phyloP scores from a whole-genome alignment of 2,113 vertebrate species.

The Mungos mungo region DNA sequence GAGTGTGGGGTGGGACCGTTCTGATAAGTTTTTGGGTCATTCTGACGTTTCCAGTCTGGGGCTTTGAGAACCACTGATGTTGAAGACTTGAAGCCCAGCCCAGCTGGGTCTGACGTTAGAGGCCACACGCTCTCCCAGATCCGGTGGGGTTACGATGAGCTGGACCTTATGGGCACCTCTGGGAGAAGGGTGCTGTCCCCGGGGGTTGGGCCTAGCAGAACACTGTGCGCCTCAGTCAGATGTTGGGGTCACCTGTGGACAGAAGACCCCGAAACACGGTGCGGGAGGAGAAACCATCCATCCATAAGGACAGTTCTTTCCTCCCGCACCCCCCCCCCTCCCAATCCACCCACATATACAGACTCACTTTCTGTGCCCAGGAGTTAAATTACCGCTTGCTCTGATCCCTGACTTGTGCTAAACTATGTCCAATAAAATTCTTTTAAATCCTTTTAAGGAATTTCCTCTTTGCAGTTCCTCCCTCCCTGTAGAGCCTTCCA shows the following conservation, averaged over 20 bases:
- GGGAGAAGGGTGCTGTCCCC: not conserved
- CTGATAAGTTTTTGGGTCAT: not conserved
- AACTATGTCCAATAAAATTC: constrained; percentile 68
- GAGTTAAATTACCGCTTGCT: constrained; percentile 17
- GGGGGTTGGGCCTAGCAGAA: not conserved
- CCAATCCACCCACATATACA: too few relatives aligned
- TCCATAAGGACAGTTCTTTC: not conserved
- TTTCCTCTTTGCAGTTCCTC: constrained; percentile 49
- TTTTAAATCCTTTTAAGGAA: constrained; percentile 77
- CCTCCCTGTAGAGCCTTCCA: constrained; percentile 36
- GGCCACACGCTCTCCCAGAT: not conserved
- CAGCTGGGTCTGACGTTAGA: not conserved
- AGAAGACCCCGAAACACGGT: not conserved
- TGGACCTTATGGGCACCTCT: not conserved
- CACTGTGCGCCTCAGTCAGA: not conserved
- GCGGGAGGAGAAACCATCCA: not conserved
- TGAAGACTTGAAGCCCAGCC: not conserved
- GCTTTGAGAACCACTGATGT: not conserved
- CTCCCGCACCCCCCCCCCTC: not conserved
- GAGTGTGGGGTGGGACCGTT: not conserved
- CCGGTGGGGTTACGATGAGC: not conserved
- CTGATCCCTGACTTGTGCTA: constrained; percentile 51
- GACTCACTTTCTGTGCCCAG: not conserved
- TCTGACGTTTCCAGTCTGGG: not conserved
- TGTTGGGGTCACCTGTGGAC: not conserved